These are phyloP conservation scores for Xyrauchen texanus DNA, from an alignment of 2,113 vertebrate genomes.

Conservation along the genomic window DNA sequence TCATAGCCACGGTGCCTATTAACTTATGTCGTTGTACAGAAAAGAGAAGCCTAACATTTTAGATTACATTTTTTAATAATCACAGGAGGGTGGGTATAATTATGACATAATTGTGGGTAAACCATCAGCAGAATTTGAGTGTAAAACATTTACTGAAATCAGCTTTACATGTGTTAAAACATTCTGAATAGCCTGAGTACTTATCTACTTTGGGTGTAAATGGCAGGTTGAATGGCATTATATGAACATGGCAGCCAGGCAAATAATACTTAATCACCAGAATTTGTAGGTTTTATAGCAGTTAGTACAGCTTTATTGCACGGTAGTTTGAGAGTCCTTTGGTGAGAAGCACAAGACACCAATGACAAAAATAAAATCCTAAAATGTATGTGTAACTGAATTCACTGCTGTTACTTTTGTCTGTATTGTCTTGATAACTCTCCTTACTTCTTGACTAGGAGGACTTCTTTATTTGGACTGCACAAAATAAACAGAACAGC, in stretches of 20 bases:
- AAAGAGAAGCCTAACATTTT: too few relatives aligned
- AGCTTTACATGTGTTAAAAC: neutral
- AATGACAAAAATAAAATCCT: neutral
- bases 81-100: too few relatives aligned
- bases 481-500: too few relatives aligned
- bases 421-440: neutral
- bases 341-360: too few relatives aligned
- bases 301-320: neutral
- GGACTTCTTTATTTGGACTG: neutral
- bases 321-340: neutral
- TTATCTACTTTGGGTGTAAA: neutral
- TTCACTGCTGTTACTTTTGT: too few relatives aligned
- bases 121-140: too few relatives aligned
- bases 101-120: too few relatives aligned
- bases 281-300: neutral
- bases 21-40: too few relatives aligned
- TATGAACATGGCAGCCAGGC: neutral
- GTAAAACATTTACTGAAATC: neutral
- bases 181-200: neutral
- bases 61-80: too few relatives aligned
- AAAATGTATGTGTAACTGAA: too few relatives aligned
- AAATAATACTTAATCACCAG: conserved; percentile 11
- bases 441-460: neutral
- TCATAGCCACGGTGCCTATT: too few relatives aligned
- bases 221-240: conserved; percentile 19